Evolutionary conservation across 2,113 vertebrate genomes (phyloP).

Genomic region (Colius striatus): DNA sequence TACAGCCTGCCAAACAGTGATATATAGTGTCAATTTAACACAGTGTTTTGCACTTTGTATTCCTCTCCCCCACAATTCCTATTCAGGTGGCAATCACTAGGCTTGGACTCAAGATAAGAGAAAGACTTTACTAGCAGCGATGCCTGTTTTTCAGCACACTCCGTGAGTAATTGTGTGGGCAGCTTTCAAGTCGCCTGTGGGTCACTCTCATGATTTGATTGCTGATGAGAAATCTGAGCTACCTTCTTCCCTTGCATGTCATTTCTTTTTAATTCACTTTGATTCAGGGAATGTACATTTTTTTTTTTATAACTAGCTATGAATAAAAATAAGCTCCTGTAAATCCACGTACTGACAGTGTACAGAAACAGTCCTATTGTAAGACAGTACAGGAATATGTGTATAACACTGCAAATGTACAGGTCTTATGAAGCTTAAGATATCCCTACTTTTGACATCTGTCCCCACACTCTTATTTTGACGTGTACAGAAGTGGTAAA

Average conservation of each 20-base stretch:
- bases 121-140: constrained; percentile 24
- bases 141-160: not conserved
- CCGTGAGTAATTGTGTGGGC: constrained; percentile 42
- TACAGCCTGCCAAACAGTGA: constrained; percentile 16
- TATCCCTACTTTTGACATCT: not conserved
- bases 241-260: not conserved
- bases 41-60: constrained; percentile 11
- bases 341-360: not conserved
- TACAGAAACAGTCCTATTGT: not conserved
- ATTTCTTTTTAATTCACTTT: constrained; percentile 52
- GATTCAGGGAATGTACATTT: not conserved
- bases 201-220: constrained; percentile 34
- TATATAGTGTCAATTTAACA: constrained; percentile 6
- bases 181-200: not conserved
- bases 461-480: not conserved
- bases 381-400: not conserved
- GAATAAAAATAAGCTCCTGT: constrained; percentile 41
- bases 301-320: not conserved
- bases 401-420: not conserved
- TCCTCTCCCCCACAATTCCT: not conserved
- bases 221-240: constrained; percentile 32
- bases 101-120: constrained; percentile 36
- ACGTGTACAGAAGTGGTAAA: not conserved
- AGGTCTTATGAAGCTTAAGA: not conserved
- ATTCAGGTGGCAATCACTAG: constrained; percentile 23